A percentile compares a stretch with the other conserved stretches of the same genome.
phyloP scores from a whole-genome alignment of 2,797 vertebrate genomes.

The Microctenopoma steveboyesi region DNA sequence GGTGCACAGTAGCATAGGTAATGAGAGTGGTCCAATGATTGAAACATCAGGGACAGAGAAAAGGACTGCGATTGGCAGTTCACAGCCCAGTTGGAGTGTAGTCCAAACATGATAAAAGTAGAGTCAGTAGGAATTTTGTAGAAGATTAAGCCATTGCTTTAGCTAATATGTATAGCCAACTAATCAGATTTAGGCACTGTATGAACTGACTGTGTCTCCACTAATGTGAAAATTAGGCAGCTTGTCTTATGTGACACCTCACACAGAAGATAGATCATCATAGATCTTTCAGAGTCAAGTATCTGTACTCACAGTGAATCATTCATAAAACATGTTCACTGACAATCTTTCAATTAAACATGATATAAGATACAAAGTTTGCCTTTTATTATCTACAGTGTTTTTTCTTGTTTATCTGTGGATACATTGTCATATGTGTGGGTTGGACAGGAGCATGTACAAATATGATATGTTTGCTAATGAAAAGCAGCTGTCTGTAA shows the following conservation, averaged over 20 bases:
- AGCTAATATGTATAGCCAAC: constrained; percentile 22
- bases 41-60: constrained; percentile 56
- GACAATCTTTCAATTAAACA: constrained; percentile 43
- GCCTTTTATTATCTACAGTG: constrained; percentile 17
- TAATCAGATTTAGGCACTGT: constrained; percentile 24
- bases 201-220: constrained; percentile 10
- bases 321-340: constrained; percentile 36
- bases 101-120: constrained; percentile 56
- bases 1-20: constrained; percentile 35
- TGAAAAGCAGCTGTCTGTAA: constrained; percentile 53
- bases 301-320: constrained; percentile 34
- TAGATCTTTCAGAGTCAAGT: constrained; percentile 4
- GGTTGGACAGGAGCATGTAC: constrained; percentile 11
- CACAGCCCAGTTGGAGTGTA: constrained; percentile 42
- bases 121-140: constrained; percentile 9
- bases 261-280: neutral
- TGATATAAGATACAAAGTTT: constrained; percentile 33
- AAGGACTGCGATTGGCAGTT: constrained; percentile 16
- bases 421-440: constrained; percentile 9
- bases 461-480: constrained; percentile 27
- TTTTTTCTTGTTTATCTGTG: neutral
- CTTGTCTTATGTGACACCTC: constrained; percentile 16
- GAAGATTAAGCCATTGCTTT: constrained; percentile 19
- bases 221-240: constrained; percentile 44
- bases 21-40: constrained; percentile 52